These are phyloP conservation scores for Sterrhoptilus dennistouni DNA, from an alignment of 2,113 vertebrate genomes.

Conservation along the genomic window DNA sequence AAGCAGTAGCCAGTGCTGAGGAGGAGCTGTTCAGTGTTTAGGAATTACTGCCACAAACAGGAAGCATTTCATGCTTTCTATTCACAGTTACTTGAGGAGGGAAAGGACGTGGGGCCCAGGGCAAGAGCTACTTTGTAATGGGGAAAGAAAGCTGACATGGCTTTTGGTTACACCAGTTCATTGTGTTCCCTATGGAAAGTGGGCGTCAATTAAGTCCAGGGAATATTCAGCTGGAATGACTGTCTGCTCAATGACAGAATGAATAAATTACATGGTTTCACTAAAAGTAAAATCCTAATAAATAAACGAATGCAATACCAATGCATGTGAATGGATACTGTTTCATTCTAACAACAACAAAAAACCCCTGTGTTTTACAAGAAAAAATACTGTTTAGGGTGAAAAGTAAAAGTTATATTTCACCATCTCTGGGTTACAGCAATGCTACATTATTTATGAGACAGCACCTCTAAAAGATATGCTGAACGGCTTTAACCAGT, in stretches of 20 bases:
- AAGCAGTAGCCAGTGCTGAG: neutral
- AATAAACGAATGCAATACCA: neutral
- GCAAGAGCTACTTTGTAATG: slow-evolving; percentile 39
- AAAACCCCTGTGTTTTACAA: neutral
- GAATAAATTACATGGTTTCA: neutral
- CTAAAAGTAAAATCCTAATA: neutral
- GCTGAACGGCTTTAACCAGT: neutral
- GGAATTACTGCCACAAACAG: slow-evolving; percentile 50
- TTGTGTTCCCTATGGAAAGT: neutral
- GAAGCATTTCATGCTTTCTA: slow-evolving; percentile 57
- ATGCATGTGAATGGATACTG: neutral
- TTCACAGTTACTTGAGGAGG: slow-evolving; percentile 57
- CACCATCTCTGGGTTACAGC: neutral
- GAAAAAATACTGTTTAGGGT: neutral
- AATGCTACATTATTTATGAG: neutral
- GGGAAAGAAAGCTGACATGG: slow-evolving; percentile 16
- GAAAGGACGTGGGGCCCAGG: slow-evolving; percentile 56
- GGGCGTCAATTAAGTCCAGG: neutral
- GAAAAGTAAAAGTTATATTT: neutral
- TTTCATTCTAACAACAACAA: neutral
- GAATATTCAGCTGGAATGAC: neutral
- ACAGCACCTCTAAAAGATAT: neutral
- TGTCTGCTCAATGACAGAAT: neutral
- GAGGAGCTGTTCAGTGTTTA: neutral
- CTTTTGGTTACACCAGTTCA: neutral